Conservation (phyloP, 2,888 invertebrate genomes). For the Pristionchus entomophagus region DNA sequence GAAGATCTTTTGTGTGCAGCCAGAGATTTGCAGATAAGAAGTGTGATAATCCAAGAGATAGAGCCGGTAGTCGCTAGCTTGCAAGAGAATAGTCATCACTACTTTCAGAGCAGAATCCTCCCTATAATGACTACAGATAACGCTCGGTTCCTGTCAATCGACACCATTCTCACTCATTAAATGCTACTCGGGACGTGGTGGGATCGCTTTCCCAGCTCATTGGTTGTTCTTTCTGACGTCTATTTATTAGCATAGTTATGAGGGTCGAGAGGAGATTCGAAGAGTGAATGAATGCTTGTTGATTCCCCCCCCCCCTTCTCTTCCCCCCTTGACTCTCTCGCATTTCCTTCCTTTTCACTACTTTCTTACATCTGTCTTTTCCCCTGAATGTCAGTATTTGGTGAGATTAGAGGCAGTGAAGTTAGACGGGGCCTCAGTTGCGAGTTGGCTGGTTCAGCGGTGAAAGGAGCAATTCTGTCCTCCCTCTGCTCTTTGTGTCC, state of each 20-base stretch:
- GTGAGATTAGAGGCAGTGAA: not conserved
- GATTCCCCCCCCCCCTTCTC: not conserved
- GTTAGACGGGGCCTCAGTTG: not conserved
- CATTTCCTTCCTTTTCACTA: not conserved
- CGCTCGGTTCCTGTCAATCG: not conserved
- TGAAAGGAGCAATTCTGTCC: conserved; percentile 17
- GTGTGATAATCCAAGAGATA: conserved; percentile 8
- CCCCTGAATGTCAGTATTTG: conserved; percentile 19
- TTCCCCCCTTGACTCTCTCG: not conserved
- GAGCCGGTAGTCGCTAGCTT: not conserved
- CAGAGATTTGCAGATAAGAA: conserved; percentile 11
- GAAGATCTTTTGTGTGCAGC: conserved; percentile 21
- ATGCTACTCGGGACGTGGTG: not conserved
- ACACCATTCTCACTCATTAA: not conserved
- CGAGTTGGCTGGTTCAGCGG: not conserved
- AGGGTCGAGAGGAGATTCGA: not conserved
- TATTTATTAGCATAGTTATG: conserved; percentile 21
- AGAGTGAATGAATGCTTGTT: conserved; percentile 24
- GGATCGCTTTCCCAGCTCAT: not conserved
- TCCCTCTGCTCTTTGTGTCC: conserved; percentile 38
- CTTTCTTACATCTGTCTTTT: conserved; percentile 16
- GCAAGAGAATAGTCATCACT: not conserved
- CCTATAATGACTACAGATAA: conserved; percentile 2
- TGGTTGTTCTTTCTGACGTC: not conserved
- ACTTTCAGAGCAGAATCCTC: no score